Conservation (phyloP, 2,113 vertebrate genomes). For the Talpa occidentalis region DNA sequence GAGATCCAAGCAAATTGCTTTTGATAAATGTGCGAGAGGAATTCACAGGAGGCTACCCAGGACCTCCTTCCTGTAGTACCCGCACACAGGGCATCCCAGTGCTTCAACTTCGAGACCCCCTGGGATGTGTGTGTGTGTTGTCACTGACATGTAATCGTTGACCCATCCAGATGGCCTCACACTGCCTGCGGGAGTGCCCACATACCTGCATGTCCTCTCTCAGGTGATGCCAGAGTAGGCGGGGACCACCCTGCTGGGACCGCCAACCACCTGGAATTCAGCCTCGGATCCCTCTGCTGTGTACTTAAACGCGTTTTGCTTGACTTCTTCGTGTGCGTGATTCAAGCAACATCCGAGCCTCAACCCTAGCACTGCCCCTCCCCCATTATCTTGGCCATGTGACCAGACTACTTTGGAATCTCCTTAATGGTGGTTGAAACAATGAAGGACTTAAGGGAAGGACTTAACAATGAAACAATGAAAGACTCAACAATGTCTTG, state of each 20-base stretch:
- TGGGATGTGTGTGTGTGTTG: no score
- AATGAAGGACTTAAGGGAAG: no score
- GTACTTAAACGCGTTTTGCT: no score
- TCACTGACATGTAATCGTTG: background rate
- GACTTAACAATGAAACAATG: background rate
- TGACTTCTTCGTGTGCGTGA: no score
- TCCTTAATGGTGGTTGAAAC: background rate
- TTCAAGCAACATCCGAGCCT: background rate
- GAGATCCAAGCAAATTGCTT: background rate
- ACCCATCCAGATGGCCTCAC: background rate
- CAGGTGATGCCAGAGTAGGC: accelerated
- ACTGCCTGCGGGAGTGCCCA: background rate
- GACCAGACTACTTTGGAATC: no score
- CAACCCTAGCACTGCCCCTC: background rate
- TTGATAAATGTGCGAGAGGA: background rate
- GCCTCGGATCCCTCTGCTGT: no score
- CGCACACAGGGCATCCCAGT: no score
- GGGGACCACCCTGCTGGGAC: background rate
- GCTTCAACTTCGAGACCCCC: no score
- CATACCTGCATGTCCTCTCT: background rate
- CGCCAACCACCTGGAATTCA: background rate
- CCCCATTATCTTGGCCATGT: background rate
- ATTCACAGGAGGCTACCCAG: background rate
- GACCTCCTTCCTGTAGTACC: no score
- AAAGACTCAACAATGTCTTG: background rate